Conservation (phyloP, 2,113 vertebrate genomes). For the Haliaeetus leucogaster region DNA sequence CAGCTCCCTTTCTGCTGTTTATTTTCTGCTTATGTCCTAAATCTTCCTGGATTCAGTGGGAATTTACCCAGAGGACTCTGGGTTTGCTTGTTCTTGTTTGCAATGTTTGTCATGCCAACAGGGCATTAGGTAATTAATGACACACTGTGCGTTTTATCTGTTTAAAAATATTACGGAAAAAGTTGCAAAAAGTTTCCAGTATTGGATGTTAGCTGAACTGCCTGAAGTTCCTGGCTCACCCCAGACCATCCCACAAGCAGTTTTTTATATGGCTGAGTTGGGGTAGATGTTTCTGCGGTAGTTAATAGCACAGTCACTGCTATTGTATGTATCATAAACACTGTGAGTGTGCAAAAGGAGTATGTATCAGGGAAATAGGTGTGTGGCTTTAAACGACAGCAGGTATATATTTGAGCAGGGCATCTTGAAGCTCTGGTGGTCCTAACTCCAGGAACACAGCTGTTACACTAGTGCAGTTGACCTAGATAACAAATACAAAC, state of each 20-base stretch:
- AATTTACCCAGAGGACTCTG: neutral
- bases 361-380: neutral
- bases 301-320: neutral
- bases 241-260: neutral
- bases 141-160: neutral
- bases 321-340: neutral
- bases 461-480: neutral
- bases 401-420: neutral
- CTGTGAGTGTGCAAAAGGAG: neutral
- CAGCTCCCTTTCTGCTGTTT: neutral
- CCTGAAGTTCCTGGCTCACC: neutral
- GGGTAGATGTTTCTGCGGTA: neutral
- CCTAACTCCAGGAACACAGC: neutral
- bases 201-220: neutral
- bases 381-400: neutral
- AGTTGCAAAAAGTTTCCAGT: neutral
- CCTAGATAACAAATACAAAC: neutral
- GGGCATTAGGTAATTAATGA: neutral
- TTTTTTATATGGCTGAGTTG: neutral
- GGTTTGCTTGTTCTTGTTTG: conserved; percentile 1
- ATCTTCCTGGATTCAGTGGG: neutral
- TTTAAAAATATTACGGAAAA: conserved; percentile 1
- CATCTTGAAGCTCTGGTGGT: neutral
- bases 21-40: neutral
- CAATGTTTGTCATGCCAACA: neutral